Evolutionary conservation across 2,797 vertebrate species (phyloP), one percentile per base, ranked within the genome.

Genomic region (Cryptoblepharus egeriae): DNA sequence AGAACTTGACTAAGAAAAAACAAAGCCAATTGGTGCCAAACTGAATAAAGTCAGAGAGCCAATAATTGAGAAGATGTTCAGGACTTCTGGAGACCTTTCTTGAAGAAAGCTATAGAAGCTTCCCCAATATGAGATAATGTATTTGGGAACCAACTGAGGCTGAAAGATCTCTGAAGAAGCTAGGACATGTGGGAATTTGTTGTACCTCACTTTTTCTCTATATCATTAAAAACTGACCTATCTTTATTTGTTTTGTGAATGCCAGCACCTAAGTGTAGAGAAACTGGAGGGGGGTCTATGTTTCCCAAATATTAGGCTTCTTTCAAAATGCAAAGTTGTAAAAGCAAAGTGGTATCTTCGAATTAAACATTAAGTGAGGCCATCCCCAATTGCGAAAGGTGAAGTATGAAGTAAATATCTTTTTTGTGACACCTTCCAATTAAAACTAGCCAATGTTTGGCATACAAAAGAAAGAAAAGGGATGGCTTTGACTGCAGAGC

Each of bases 401-500:
- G 1, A 81, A 75, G 18, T 2, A 70, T 60, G 61, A 80, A 49
- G 76, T 1, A 76, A 71, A 45, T 68, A 80, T 80, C 88, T 69
- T 77, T 84, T 52, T 81, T 67, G 78, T 75, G 28, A 76, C 4
- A 64, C 10, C 32, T 13, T 75, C 78, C 90, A 83, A 57, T 75
- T 76, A 90, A 89, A 89, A 88, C 39, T 87, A 88, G 35, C 18
- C 76, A 73, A 70, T 63, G 13, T 79, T 81, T 28, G 83, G 81
- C 60, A 69, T 70, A 12, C 52, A 68, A 73, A 55, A 74, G 82
- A 63, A 10, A 58, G 1, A 30, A 78, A 79, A 75, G 32, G 64
- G 22, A 65, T 22, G 0, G 0, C 18, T 64, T 85, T 82, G 30
- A 75, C 6, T 35, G 67, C 57, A 26, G 35, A 11, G 1, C 52